A percentile compares a stretch with the other conserved stretches of the same genome.
Evolutionary conservation across 2,797 vertebrate species (phyloP).

Genomic region (Crenichthys baileyi): DNA sequence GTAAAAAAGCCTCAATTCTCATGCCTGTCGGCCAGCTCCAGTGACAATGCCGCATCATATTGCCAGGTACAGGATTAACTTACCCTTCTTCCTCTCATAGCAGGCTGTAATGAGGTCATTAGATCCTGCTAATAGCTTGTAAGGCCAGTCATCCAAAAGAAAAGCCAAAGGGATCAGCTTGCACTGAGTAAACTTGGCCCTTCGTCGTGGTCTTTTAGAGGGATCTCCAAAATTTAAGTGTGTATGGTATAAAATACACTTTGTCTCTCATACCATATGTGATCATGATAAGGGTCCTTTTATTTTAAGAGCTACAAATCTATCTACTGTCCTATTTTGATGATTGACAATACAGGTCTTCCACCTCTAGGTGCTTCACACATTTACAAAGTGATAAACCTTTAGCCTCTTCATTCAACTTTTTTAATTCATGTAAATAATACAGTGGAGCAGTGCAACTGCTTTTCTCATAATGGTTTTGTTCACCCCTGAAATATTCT

Average conservation of each 20-base stretch:
- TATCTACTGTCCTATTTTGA: neutral
- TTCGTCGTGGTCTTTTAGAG: conserved; percentile 20
- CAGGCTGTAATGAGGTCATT: conserved; percentile 94
- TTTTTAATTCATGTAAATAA: neutral
- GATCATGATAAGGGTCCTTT: neutral
- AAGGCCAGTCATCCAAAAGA: conserved; percentile 82
- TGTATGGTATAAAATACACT: neutral
- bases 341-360: neutral
- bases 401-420: conserved; percentile 1
- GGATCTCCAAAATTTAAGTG: conserved; percentile 12
- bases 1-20: conserved; percentile 21
- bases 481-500: conserved; percentile 20
- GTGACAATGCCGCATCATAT: conserved; percentile 63
- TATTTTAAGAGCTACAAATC: neutral
- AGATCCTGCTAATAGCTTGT: conserved; percentile 92
- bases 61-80: conserved; percentile 64
- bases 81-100: conserved; percentile 65
- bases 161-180: conserved; percentile 79
- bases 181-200: conserved; percentile 22
- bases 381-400: neutral
- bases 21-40: conserved; percentile 58
- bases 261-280: neutral
- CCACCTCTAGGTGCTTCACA: neutral
- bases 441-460: neutral
- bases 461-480: neutral